Base-by-base conservation (phyloP, 2,888 invertebrate genomes). In the Antitype chi region DNA sequence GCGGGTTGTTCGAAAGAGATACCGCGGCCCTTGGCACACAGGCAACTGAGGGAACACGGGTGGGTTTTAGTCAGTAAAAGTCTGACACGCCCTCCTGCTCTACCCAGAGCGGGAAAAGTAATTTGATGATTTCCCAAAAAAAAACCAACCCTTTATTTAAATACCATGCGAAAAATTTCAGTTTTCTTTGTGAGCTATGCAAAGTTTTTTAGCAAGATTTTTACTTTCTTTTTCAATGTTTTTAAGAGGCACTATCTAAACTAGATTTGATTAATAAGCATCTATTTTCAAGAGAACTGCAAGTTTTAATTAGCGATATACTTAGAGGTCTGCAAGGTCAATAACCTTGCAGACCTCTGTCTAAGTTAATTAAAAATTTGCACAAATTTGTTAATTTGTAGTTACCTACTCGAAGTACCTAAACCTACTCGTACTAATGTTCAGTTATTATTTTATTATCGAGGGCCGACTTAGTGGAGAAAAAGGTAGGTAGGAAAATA, bases 291-390 rank as follows among this genome's bases (percentile, higher is more conserved):
- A 38, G 47, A 59, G n/a, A n/a, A 59, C 53, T 25, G 13, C 32
- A 59, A 66, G 6, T 73, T 73, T 78, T 53, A 66, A 60, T 73
- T 78, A 80, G 47, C 47, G 13, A 25, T 25, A 23, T 47, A 78
- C 78, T 70, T 47, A 53, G 76, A 47, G 64, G 47, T 73, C 20
- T 70, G 3, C 47, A 2, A 78, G 43, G 72, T 66, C 32, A 66
- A 47, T 72, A n/a, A n/a, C n/a, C n/a, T n/a, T n/a, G n/a, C n/a
- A n/a, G n/a, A n/a, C n/a, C n/a, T n/a, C n/a, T n/a, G n/a, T n/a
- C n/a, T n/a, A n/a, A n/a, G 72, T 20, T 66, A 72, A 66, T 79
- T 32, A 32, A 73, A 79, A 79, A 79, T 59, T 59, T 28, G 32
- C 5, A 11, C 1, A 17, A 17, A 49, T 77, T 63, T 53, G 77